phyloP scores from a whole-genome alignment of 2,888 invertebrate genomes.

The Plagodis pulveraria region DNA sequence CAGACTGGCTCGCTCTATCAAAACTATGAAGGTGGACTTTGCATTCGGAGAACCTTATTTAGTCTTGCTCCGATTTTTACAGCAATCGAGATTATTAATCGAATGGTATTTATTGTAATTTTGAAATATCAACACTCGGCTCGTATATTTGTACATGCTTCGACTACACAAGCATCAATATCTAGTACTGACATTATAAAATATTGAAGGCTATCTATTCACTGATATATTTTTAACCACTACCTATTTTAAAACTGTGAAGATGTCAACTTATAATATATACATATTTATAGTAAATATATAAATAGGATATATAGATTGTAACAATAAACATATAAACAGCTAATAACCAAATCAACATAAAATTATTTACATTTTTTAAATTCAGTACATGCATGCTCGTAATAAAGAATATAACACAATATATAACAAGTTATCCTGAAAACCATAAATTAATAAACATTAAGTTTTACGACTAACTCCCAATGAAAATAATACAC shows the following conservation, averaged over 20 bases:
- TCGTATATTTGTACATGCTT: slow-evolving; percentile 44
- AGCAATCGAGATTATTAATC: background rate
- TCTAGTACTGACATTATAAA: slow-evolving; percentile 28
- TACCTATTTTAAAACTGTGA: slow-evolving; percentile 7
- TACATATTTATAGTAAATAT: slow-evolving; percentile 13
- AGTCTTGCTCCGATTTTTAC: too few species aligned
- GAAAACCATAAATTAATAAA: slow-evolving; percentile 44
- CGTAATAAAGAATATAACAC: slow-evolving; percentile 28
- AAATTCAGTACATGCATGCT: slow-evolving; percentile 38
- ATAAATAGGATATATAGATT: slow-evolving; percentile 26
- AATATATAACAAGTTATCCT: slow-evolving; percentile 5
- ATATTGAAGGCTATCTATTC: slow-evolving; percentile 1
- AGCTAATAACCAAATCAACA: slow-evolving; percentile 8
- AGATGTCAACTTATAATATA: slow-evolving; percentile 8
- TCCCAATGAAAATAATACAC: background rate
- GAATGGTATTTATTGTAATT: background rate
- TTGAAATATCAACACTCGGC: slow-evolving; percentile 14
- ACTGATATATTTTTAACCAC: slow-evolving; percentile 5
- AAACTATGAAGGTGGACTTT: too few species aligned
- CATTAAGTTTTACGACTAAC: slow-evolving; percentile 42
- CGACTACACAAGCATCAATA: slow-evolving; percentile 47
- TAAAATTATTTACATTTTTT: slow-evolving; percentile 19
- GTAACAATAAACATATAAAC: background rate
- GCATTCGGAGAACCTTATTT: too few species aligned
- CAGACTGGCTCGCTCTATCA: too few species aligned